Evolutionary conservation across 2,113 vertebrate species (phyloP).

Genomic region (Alligator mississippiensis): DNA sequence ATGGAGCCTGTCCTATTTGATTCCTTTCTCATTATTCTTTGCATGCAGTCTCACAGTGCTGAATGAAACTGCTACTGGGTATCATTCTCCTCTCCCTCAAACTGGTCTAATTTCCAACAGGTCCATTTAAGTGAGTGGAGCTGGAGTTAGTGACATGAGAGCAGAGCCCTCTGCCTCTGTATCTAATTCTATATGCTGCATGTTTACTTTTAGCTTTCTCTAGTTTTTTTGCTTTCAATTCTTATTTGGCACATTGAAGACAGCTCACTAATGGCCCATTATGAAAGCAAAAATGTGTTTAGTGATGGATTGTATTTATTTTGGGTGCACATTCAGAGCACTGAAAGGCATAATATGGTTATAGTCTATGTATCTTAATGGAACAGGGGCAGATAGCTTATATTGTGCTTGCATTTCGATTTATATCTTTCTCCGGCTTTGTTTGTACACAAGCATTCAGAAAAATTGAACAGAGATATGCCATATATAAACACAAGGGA

Average conservation of each 20-base stretch:
- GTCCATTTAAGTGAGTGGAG: constrained; percentile 11
- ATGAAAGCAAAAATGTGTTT: constrained; percentile 14
- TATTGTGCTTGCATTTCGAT: constrained; percentile 22
- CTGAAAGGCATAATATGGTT: neutral
- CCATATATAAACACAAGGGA: neutral
- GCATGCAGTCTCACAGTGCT: neutral
- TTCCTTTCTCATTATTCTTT: neutral
- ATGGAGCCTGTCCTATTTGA: neutral
- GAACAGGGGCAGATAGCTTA: neutral
- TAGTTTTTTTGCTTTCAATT: neutral
- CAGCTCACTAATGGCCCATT: neutral
- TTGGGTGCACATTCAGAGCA: neutral
- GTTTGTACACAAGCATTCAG: neutral
- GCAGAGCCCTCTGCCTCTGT: neutral
- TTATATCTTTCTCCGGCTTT: neutral
- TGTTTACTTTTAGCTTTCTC: neutral
- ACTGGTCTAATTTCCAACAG: neutral
- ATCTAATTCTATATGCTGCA: neutral
- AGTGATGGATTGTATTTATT: constrained; percentile 25
- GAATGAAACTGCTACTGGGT: neutral
- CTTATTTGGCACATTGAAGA: neutral
- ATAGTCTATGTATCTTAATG: constrained; percentile 1
- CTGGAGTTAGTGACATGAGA: neutral
- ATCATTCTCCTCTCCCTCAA: constrained; percentile 1
- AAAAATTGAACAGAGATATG: neutral